Base-by-base conservation (phyloP, 2,113 vertebrate genomes). In the Rhinichthys klamathensis region DNA sequence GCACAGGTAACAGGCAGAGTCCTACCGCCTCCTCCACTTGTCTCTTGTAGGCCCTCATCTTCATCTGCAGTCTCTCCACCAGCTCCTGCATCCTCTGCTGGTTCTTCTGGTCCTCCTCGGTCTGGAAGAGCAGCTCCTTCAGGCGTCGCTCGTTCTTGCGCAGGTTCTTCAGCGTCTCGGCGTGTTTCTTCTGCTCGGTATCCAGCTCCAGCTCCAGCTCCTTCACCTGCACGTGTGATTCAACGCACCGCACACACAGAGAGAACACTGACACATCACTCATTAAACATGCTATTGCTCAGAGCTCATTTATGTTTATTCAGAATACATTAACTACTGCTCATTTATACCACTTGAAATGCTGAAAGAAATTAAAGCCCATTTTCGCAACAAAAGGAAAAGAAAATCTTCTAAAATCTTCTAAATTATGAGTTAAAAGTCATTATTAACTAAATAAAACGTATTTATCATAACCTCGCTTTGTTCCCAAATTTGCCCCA, bases 11-110 rank as follows among this genome's bases (percentile, higher is more conserved):
- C 12, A 27, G 60, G 49, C 49, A 51, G 49, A 51, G 49, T 58
- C 92, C 0, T 90, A 96, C 95, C 2, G 94, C 94, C 87, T 95
- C 93, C 89, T 96, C 95, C 87, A 96, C 93, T 94, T 96, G 95
- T 94, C 95, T 93, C 91, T 96, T 96, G 92, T 95, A 95, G 85
- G 95, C 93, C 92, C 94, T 95, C 92, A 96, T 94, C 92, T 96
- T 96, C 91, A 92, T 94, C 93, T 96, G 95, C 84, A 95, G 93
- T 84, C 95, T 88, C 90, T 96, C 95, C 89, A 95, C 93, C 91
- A 95, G 92, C 80, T 96, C 95, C 89, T 96, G 95, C 94, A 96
- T 94, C 63, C 94, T 88, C 83, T 92, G 93, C 90, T 96, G 95
- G 92, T 94, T 95, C 90, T 96, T 96, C 91, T 95, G 95, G 88